These are phyloP conservation scores for Bucorvus abyssinicus DNA, from an alignment of 2,797 vertebrate genomes.

Conservation along the genomic window DNA sequence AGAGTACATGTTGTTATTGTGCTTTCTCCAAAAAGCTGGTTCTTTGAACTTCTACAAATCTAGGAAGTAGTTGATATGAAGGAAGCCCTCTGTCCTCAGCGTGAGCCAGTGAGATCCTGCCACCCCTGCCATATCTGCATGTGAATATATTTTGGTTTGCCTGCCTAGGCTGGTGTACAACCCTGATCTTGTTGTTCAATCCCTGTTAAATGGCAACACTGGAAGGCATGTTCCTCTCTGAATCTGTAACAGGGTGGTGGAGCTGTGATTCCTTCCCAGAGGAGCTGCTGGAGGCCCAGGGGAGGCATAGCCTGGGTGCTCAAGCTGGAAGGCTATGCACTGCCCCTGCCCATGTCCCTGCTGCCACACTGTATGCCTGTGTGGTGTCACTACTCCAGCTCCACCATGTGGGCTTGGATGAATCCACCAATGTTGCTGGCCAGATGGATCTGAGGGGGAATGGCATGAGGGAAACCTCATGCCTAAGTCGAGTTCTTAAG, in stretches of 20 bases:
- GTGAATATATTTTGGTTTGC: background rate
- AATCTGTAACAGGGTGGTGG: accelerated
- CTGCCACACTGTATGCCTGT: no score
- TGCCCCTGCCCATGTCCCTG: accelerated
- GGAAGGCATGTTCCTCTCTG: background rate
- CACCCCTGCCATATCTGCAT: background rate
- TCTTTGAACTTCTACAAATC: background rate
- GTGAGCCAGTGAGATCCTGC: background rate
- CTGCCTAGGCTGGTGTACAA: background rate
- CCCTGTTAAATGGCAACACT: background rate
- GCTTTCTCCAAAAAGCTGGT: background rate
- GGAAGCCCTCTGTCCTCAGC: background rate
- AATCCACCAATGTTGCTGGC: background rate
- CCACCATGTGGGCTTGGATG: background rate
- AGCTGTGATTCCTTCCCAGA: accelerated
- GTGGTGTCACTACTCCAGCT: background rate
- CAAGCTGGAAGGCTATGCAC: accelerated
- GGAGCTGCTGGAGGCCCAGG: background rate
- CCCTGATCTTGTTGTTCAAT: background rate
- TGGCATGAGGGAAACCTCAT: background rate
- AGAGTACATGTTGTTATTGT: background rate
- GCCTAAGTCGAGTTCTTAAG: background rate
- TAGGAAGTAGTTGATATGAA: background rate
- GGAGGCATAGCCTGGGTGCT: accelerated
- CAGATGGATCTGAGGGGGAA: background rate